Percentiles rank a stretch among this genome's conserved stretches.
phyloP scores from a whole-genome alignment of 2,113 vertebrate species.

The Gadus macrocephalus region DNA sequence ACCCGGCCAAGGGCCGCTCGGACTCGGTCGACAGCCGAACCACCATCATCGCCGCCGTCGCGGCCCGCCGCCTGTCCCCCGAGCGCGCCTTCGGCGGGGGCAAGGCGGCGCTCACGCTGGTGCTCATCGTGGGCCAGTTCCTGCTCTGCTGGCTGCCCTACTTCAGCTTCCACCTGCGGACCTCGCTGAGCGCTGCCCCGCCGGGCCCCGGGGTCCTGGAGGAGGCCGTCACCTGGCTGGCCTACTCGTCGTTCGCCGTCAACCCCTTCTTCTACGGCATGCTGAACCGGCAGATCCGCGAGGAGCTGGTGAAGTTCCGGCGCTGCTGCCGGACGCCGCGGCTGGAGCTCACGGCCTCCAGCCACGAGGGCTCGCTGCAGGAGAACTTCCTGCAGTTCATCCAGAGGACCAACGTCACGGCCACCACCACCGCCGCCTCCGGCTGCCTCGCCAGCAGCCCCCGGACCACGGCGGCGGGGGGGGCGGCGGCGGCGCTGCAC shows the following conservation, averaged over 20 bases:
- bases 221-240: slow-evolving; percentile 85
- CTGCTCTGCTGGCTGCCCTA: slow-evolving; percentile 92
- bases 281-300: slow-evolving; percentile 86
- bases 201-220: slow-evolving; percentile 70
- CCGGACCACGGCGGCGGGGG: slow-evolving; percentile 68
- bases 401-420: slow-evolving; percentile 72
- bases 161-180: slow-evolving; percentile 85
- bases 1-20: slow-evolving; percentile 67
- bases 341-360: slow-evolving; percentile 65
- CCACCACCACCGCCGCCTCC: slow-evolving; percentile 59
- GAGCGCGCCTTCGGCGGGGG: slow-evolving; percentile 78
- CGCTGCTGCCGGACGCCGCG: slow-evolving; percentile 68
- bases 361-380: slow-evolving; percentile 80
- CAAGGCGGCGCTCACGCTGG: slow-evolving; percentile 86
- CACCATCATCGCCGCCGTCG: slow-evolving; percentile 76
- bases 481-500: slow-evolving; percentile 36
- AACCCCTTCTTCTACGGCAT: slow-evolving; percentile 92
- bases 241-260: slow-evolving; percentile 87
- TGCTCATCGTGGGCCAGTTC: slow-evolving; percentile 90
- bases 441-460: slow-evolving; percentile 65
- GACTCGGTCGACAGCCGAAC: slow-evolving; percentile 85
- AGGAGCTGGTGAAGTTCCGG: slow-evolving; percentile 81
- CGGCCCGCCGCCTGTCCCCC: slow-evolving; percentile 65
- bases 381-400: slow-evolving; percentile 85
- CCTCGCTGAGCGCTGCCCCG: slow-evolving; percentile 64